phyloP scores from a whole-genome alignment of 2,113 vertebrate species.

The Bambusicola thoracicus region DNA sequence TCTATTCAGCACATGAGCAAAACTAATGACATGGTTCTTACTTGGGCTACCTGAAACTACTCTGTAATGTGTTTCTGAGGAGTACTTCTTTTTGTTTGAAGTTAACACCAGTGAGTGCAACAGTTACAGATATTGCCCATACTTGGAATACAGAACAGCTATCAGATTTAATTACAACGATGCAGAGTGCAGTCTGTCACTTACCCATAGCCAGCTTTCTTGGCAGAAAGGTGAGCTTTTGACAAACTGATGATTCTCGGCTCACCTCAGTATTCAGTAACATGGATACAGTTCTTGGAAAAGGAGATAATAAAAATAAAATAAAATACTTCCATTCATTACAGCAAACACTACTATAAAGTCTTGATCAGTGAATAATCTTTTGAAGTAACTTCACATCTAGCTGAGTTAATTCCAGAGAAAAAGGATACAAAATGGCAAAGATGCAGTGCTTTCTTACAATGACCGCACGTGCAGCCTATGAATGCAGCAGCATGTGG shows the following conservation, averaged over 20 bases:
- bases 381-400: background rate
- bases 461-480: background rate
- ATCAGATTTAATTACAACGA: background rate
- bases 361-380: background rate
- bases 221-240: background rate
- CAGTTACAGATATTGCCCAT: background rate
- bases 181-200: background rate
- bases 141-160: background rate
- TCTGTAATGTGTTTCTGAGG: too few relatives aligned
- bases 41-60: background rate
- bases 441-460: background rate
- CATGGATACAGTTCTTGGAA: background rate
- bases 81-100: too few relatives aligned
- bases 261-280: background rate
- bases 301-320: background rate
- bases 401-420: background rate
- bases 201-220: background rate
- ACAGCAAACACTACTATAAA: background rate
- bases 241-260: background rate
- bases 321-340: background rate
- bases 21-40: background rate
- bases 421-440: background rate
- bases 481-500: background rate
- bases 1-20: background rate
- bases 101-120: background rate